Base-by-base conservation (phyloP, 1,140 invertebrate species). In the Vanessa tameamea region DNA sequence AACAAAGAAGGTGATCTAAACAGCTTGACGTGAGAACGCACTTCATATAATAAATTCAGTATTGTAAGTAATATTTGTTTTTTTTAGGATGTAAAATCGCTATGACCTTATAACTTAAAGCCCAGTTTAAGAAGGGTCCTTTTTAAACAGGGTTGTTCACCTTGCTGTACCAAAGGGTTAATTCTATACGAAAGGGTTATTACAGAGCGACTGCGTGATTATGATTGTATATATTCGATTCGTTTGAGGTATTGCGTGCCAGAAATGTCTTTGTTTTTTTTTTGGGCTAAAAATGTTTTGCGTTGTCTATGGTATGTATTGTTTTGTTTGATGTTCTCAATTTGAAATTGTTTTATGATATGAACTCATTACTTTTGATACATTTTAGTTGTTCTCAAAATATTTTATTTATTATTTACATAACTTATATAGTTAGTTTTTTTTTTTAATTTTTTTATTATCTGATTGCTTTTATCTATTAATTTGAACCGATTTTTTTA, bases 121-220 rank as follows among this genome's bases (percentile, higher is more conserved):
- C 75, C 53, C 16, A 47, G 43, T 73, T 73, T 79, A 83, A 85
- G 81, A 81, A 85, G 85, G 84, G 83, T 80, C 86, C 82, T 87
- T 88, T 85, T 82, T 61, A 61, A 83, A 79, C 87, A 82, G 87
- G 89, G 89, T 91, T 90, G 88, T 91, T 90, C 89, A 91, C 89
- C 89, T 90, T 61, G 57, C 53, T 85, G 81, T 80, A 81, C 81
- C 84, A 91, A 90, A 89, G 89, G 89, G 89, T 91, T 91, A 91
- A 91, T 88, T 89, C 87, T 85, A 84, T 82, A 82, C 82, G 82
- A 82, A 85, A 85, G 86, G 88, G 87, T 87, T 84, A 80, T 80
- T 82, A 80, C 77, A 78, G 68, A 65, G 76, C 70, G 78, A 79
- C 80, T 78, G 79, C 76, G 78, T 80, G 79, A 82, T 84, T 81